These are phyloP conservation scores for Nyctereutes procyonoides DNA, from an alignment of 2,113 vertebrate species.

Conservation along the genomic window DNA sequence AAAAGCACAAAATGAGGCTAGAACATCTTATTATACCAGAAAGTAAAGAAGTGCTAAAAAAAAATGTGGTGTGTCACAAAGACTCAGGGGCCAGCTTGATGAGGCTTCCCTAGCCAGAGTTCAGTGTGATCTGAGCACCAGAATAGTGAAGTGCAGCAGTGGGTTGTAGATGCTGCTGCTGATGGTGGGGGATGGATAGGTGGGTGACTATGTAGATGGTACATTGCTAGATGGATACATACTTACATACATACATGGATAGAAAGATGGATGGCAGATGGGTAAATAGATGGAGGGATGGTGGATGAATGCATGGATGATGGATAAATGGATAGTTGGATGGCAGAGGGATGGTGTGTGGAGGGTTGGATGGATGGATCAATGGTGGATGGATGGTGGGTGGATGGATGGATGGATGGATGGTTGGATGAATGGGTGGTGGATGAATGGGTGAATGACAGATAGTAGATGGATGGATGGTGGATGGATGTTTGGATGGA, in stretches of 20 bases:
- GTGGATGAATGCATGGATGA: too few relatives aligned
- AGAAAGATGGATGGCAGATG: background rate
- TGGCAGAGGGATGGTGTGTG: background rate
- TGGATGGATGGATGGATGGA: background rate
- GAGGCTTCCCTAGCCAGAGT: background rate
- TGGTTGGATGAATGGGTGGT: background rate
- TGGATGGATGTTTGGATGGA: background rate
- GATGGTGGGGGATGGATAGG: background rate
- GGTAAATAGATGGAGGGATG: too few relatives aligned
- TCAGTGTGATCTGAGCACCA: background rate
- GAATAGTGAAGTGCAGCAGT: too few relatives aligned
- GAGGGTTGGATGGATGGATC: background rate
- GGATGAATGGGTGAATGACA: background rate
- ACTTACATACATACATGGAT: too few relatives aligned
- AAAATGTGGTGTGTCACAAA: background rate
- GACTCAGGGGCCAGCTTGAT: background rate
- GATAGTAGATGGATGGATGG: background rate
- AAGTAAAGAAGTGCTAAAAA: background rate
- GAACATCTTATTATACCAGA: background rate
- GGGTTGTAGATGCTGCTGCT: background rate
- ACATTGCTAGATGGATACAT: background rate
- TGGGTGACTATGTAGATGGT: background rate
- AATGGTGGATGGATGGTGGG: background rate
- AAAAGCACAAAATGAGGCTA: background rate
- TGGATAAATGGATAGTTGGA: background rate